phyloP scores from a whole-genome alignment of 2,113 vertebrate species.

The Xerus inauris region DNA sequence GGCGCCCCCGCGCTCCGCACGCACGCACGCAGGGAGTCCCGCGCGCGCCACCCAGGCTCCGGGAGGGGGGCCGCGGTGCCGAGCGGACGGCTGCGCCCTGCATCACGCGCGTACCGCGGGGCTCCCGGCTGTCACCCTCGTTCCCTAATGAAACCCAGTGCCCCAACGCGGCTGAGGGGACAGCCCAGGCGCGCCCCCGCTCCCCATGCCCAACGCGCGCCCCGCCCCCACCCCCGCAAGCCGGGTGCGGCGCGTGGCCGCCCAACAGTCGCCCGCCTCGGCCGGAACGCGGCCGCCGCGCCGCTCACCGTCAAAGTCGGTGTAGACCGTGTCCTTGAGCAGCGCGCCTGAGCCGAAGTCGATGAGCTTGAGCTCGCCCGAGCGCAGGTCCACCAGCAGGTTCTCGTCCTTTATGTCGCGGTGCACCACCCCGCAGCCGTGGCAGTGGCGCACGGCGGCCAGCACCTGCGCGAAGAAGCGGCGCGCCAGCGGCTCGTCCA shows the following conservation, averaged over 20 bases:
- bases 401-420: constrained; percentile 99
- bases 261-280: not conserved
- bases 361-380: constrained; percentile 97
- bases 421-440: constrained; percentile 96
- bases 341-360: constrained; percentile 98
- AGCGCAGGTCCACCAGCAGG: constrained; percentile 95
- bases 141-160: not conserved
- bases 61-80: not conserved
- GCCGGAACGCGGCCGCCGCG: not conserved
- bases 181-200: not conserved
- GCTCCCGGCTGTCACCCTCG: not conserved
- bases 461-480: constrained; percentile 97
- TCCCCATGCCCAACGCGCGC: not conserved
- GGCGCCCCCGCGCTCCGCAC: constrained; percentile 40
- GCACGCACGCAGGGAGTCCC: not conserved
- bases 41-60: not conserved
- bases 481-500: constrained; percentile 95
- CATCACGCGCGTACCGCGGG: not conserved
- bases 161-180: too few relatives aligned
- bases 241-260: not conserved
- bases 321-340: constrained; percentile 99
- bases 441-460: constrained; percentile 97
- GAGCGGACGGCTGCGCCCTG: not conserved
- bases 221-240: not conserved
- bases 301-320: constrained; percentile 96